Conservation (phyloP, 2,113 vertebrate species). For the Steatornis caripensis region DNA sequence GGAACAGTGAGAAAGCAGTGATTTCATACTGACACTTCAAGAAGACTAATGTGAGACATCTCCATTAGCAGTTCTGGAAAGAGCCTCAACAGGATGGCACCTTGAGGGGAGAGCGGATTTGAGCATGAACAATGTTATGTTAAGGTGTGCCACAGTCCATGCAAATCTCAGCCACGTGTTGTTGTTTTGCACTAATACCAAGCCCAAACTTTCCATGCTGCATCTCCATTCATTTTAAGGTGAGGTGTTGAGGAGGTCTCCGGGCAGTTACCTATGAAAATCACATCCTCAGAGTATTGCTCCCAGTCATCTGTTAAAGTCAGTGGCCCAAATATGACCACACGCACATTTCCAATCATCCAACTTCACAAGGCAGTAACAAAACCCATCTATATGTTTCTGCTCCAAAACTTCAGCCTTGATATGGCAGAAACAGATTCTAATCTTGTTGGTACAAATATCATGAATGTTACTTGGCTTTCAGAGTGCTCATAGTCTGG, state of each 20-base stretch:
- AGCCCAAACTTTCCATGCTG: not conserved
- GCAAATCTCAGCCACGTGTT: not conserved
- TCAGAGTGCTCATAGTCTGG: not conserved
- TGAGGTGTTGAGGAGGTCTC: not conserved
- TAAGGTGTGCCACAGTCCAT: fast-evolving
- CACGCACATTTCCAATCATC: not conserved
- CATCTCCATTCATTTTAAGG: not conserved
- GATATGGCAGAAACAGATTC: not conserved
- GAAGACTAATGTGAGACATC: not conserved
- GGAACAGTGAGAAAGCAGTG: not conserved
- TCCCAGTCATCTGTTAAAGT: not conserved
- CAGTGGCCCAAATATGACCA: not conserved
- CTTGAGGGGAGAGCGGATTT: not conserved
- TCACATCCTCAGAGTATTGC: not conserved
- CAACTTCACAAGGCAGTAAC: not conserved
- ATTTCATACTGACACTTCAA: not conserved
- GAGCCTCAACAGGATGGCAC: not conserved
- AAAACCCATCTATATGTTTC: not conserved
- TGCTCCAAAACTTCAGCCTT: not conserved
- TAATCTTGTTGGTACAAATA: not conserved
- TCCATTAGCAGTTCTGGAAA: not conserved
- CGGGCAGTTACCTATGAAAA: not conserved
- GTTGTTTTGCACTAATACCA: not conserved
- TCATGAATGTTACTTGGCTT: not conserved
- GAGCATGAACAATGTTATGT: not conserved